Conservation (phyloP, 2,797 vertebrate genomes). For the Fringilla coelebs region DNA sequence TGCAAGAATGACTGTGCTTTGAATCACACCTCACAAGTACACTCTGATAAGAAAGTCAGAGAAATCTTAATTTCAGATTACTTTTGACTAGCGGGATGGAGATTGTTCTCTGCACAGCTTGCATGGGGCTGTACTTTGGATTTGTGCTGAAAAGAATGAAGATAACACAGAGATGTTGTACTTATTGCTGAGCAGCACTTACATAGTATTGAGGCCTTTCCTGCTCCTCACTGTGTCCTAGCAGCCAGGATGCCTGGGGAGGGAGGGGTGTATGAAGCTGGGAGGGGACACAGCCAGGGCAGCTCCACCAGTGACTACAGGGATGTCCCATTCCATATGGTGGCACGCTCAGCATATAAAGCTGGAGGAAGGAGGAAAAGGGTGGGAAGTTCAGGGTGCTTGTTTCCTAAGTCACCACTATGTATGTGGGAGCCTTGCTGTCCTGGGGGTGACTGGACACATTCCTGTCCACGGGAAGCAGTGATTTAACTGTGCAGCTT, state of each 20-base stretch:
- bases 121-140: not conserved
- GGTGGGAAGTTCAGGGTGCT: not conserved
- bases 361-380: not conserved
- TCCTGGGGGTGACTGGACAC: not conserved
- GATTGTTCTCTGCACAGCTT: not conserved
- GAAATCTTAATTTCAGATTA: not conserved
- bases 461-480: not conserved
- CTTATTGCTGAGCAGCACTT: not conserved
- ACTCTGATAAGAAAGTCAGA: not conserved
- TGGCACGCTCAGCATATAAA: not conserved
- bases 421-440: not conserved
- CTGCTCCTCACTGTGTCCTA: not conserved
- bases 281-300: not conserved
- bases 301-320: not conserved
- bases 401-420: not conserved
- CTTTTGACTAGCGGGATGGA: not conserved
- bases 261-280: not conserved
- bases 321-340: not conserved
- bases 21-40: not conserved
- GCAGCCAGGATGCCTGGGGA: not conserved
- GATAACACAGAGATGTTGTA: not conserved
- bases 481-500: not conserved
- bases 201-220: not conserved
- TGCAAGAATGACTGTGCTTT: not conserved
- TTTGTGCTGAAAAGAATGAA: not conserved